These are phyloP conservation scores for Globia sparganii DNA, from an alignment of 2,888 invertebrate species.

Conservation along the genomic window DNA sequence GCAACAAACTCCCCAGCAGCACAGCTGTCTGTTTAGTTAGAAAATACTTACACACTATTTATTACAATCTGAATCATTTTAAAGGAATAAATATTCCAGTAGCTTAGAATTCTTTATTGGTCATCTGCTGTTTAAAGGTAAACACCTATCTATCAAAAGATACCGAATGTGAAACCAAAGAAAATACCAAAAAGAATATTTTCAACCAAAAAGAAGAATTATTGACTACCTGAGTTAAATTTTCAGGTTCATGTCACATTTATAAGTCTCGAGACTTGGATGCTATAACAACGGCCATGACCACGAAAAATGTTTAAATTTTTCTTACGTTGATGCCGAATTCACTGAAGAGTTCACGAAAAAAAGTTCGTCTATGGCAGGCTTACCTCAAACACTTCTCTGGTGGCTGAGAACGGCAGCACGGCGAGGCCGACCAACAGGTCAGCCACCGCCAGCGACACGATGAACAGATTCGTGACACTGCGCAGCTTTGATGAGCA, in stretches of 20 bases:
- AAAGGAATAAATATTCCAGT: no score
- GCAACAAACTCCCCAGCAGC: no score
- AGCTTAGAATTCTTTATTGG: no score
- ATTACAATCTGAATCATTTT: no score
- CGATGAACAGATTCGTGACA: slow-evolving; percentile 99
- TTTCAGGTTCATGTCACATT: background rate
- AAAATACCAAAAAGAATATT: no score
- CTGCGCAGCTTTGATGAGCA: slow-evolving; percentile 97
- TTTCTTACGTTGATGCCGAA: background rate
- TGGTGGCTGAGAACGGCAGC: slow-evolving; percentile 98
- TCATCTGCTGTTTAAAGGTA: no score
- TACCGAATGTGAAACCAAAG: background rate
- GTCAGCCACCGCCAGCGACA: slow-evolving; percentile 98
- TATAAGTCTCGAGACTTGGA: background rate
- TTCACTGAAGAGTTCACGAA: no score
- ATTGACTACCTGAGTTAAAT: background rate
- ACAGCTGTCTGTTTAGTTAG: no score
- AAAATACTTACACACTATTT: no score
- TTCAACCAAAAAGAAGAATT: no score
- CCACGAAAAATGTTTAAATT: background rate
- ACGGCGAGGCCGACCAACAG: slow-evolving; percentile 98
- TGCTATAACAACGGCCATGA: background rate
- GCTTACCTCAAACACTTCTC: slow-evolving; percentile 96
- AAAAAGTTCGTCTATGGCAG: background rate
- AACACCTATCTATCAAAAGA: background rate